Base-by-base conservation (phyloP, 2,888 invertebrate genomes). In the Drosophila mimetica region DNA sequence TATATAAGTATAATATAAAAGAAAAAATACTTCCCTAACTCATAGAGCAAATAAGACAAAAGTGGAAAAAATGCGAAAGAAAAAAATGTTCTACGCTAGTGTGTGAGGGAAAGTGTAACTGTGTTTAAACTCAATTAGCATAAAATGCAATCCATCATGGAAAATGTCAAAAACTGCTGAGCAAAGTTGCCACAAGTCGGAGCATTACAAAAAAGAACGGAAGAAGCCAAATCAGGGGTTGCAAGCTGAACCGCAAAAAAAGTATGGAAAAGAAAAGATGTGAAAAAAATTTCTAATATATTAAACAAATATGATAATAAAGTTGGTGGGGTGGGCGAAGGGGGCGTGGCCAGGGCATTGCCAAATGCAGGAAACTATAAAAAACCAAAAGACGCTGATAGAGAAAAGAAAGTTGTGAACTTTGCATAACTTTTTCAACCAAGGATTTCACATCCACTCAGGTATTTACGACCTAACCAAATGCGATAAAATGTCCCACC, bases 91-190 rank as follows among this genome's bases (percentile, higher is more conserved):
- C 11, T 18, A 46, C 65, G 48, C 66, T 16, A 46, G 71, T 37
- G 52, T 65, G 71, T 47, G 64, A 44, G 20, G 51, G 55, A 54
- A 71, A 70, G 44, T 79, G 83, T 79, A 71, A 75, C 69, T 85
- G 76, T 86, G 75, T 75, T 85, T 78, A 77, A 89, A 84, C 82
- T 84, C 79, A 88, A 82, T 88, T 78, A 84, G 75, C 81, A 89
- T 88, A 90, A 87, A 89, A 75, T 88, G 87, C 89, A 89, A 90
- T 90, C 90, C 89, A 90, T 90, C 90, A 90, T 90, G 79, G 41
- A 88, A 90, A 90, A 87, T 90, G 90, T 90, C 90, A 90, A 89
- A 90, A 90, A 90, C 90, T 89, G 90, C 89, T 90, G 90, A 89
- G 89, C 86, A 73, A 86, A 88, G 75, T 76, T 76, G 75, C 63